Evolutionary conservation across 1,140 invertebrate species (phyloP).

Genomic region (Bombus affinis): DNA sequence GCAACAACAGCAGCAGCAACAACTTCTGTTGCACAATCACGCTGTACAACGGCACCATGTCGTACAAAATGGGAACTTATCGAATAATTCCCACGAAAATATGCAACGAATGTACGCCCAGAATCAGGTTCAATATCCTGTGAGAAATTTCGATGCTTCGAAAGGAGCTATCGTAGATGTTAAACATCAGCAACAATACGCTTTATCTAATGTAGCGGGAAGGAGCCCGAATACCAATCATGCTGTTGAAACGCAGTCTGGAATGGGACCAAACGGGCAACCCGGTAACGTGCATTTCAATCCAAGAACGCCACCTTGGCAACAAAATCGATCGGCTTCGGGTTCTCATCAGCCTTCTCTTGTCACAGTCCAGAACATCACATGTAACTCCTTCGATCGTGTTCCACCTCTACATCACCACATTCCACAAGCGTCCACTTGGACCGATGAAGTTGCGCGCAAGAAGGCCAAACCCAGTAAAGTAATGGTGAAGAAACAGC

Average conservation of each 20-base stretch:
- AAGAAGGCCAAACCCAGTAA: conserved; percentile 85
- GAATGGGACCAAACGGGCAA: conserved; percentile 70
- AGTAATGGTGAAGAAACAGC: conserved; percentile 83
- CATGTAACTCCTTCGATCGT: conserved; percentile 84
- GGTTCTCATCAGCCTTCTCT: conserved; percentile 72
- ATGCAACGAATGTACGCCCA: conserved; percentile 85
- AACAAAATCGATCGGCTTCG: conserved; percentile 82
- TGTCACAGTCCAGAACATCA: conserved; percentile 74
- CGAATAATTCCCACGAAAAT: conserved; percentile 78
- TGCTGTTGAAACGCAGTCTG: conserved; percentile 66
- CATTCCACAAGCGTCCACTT: conserved; percentile 84
- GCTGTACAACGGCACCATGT: conserved; percentile 77
- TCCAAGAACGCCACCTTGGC: conserved; percentile 85
- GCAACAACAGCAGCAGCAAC: conserved; percentile 68
- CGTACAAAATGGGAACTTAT: conserved; percentile 73
- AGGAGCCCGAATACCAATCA: conserved; percentile 72
- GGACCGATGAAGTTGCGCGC: conserved; percentile 85
- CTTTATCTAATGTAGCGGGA: conserved; percentile 70
- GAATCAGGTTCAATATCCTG: conserved; percentile 82
- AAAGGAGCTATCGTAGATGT: conserved; percentile 64
- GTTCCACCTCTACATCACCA: conserved; percentile 89
- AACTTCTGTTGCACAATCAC: conserved; percentile 78
- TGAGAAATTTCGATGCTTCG: conserved; percentile 72
- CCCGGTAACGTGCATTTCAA: conserved; percentile 75
- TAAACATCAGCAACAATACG: conserved; percentile 73